A percentile compares a stretch with the other conserved stretches of the same genome.
phyloP scores from a whole-genome alignment of 35 echinoderm and acorn worm species.

The Lytechinus variegatus region DNA sequence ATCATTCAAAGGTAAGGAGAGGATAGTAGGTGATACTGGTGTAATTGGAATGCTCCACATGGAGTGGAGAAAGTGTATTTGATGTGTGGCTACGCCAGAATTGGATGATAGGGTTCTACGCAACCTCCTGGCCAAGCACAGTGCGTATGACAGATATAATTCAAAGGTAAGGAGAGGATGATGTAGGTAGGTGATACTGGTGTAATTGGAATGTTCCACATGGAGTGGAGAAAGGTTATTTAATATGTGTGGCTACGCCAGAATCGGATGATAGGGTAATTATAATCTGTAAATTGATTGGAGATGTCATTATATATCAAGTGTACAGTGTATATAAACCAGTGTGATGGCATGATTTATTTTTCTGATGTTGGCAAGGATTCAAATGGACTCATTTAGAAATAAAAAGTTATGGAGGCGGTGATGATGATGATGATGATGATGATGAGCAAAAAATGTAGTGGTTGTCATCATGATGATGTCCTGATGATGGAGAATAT shows the following conservation, averaged over 20 bases:
- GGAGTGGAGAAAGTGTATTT: too few species aligned
- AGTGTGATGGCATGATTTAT: neutral
- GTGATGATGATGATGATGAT: neutral
- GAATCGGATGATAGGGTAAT: too few species aligned
- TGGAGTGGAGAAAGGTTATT: too few species aligned
- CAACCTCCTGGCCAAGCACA: constrained; percentile 96
- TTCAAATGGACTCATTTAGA: neutral
- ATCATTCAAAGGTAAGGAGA: constrained; percentile 80
- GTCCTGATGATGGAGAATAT: too few species aligned
- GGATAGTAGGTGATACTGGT: too few species aligned
- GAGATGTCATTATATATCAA: too few species aligned
- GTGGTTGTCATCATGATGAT: neutral
- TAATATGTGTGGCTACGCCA: too few species aligned
- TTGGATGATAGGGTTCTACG: constrained; percentile 71
- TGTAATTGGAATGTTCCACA: too few species aligned
- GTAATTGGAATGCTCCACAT: too few species aligned
- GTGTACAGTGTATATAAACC: neutral
- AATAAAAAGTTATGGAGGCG: neutral
- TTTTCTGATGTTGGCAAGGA: neutral
- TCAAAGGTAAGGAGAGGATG: constrained; percentile 69
- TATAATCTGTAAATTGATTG: too few species aligned
- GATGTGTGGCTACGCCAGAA: too few species aligned
- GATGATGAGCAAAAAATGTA: neutral
- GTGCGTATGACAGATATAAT: constrained; percentile 89
- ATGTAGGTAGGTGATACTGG: too few species aligned